Base-by-base conservation (phyloP, 2,888 invertebrate genomes). In the Drosophila borborema region DNA sequence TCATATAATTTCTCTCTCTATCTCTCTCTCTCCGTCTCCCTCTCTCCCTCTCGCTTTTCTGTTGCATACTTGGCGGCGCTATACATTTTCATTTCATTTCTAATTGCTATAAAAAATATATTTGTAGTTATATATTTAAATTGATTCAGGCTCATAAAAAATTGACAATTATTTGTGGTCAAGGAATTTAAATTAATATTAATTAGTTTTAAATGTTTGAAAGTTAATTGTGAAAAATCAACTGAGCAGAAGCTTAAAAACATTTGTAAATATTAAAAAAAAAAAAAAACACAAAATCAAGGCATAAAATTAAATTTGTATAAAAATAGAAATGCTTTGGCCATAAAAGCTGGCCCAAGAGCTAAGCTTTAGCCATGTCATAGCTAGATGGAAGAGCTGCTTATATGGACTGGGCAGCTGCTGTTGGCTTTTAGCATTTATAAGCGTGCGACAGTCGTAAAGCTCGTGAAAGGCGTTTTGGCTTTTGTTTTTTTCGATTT, bases 201-300 rank as follows among this genome's bases (percentile, higher is more conserved):
- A 72, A 86, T 81, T 82, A 63, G 60, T 72, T 82, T 84, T 79
- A 71, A 86, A 84, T 79, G 72, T 46, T 71, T 67, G 74, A 31
- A 85, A 84, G 82, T 82, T 78, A 87, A 89, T 86, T 80, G 77
- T 87, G 82, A 87, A 86, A 89, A 85, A 85, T 86, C 79, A 77
- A 59, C 55, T 41, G n/a, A 36, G 53, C 36, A 14, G 36, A 18
- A 53, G 53, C 53, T 49, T 12, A 71, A 68, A 80, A 36, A 41
- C 73, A 83, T 82, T 80, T 86, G 89, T 86, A 72, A 63, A 48
- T 18, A 41, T 28, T 1, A 16, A 20, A 40, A 40, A 14, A 14
- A 43, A 31, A 34, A 3, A 20, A 31, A 2, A 8, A 45, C 2
- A 46, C 1, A 23, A 28, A 23, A 28, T 6, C 28, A 28, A 28